These are phyloP conservation scores for Stictocephala bisonia DNA, from an alignment of 2,888 invertebrate genomes.

Conservation along the genomic window DNA sequence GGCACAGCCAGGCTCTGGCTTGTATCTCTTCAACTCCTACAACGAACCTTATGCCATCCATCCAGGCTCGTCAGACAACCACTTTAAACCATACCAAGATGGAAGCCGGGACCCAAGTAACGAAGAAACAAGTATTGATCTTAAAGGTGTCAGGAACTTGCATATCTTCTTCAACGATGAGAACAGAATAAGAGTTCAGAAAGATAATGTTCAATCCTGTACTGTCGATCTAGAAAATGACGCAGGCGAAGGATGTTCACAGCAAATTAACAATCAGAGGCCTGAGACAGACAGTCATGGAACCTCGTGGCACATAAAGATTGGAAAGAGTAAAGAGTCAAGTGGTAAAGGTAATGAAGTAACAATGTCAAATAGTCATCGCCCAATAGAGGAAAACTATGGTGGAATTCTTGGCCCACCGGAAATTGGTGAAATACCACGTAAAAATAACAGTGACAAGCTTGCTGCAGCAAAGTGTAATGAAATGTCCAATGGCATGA, in stretches of 20 bases:
- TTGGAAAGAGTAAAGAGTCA: slow-evolving; percentile 51
- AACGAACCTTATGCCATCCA: not conserved
- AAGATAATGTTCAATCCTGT: slow-evolving; percentile 50
- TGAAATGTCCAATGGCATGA: slow-evolving; percentile 43
- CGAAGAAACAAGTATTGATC: slow-evolving; percentile 59
- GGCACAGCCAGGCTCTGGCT: not conserved
- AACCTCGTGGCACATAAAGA: slow-evolving; percentile 55
- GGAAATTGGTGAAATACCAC: not conserved
- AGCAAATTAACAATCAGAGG: not conserved
- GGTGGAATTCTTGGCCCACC: slow-evolving; percentile 5
- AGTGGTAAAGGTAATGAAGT: slow-evolving; percentile 36
- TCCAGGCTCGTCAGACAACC: slow-evolving; percentile 21
- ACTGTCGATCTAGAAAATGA: slow-evolving; percentile 50
- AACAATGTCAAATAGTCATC: slow-evolving; percentile 19
- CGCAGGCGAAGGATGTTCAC: slow-evolving; percentile 45
- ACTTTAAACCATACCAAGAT: slow-evolving; percentile 50
- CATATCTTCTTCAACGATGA: slow-evolving; percentile 61
- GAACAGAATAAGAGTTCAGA: slow-evolving; percentile 58
- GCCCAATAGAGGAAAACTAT: slow-evolving; percentile 21
- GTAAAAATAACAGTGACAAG: slow-evolving; percentile 42
- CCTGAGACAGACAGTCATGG: slow-evolving; percentile 35
- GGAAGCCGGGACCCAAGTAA: slow-evolving; percentile 41
- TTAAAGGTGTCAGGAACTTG: slow-evolving; percentile 60
- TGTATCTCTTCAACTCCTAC: not conserved
- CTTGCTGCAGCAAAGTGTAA: slow-evolving; percentile 45